Evolutionary conservation across 2,113 vertebrate species (phyloP).

Genomic region (Ranitomeya variabilis): DNA sequence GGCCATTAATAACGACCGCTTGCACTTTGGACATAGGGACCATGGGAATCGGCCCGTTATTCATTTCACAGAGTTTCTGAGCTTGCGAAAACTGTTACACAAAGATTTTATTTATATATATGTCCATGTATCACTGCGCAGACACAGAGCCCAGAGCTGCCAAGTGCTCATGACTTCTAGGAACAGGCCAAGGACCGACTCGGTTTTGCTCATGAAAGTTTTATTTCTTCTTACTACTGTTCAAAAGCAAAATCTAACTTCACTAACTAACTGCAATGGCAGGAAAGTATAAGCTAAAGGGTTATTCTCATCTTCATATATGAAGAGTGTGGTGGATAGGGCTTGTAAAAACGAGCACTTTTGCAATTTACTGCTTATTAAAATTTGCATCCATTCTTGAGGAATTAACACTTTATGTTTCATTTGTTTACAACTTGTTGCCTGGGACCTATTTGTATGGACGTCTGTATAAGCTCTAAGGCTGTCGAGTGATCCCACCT

Average conservation of each 20-base stretch:
- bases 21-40: slow-evolving; percentile 6
- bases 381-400: no score
- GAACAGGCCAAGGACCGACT: neutral
- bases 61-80: slow-evolving; percentile 13
- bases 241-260: neutral
- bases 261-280: no score
- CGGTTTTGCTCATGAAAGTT: neutral
- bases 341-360: no score
- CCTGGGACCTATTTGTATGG: no score
- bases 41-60: slow-evolving; percentile 6
- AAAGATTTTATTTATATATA: slow-evolving; percentile 30
- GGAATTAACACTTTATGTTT: no score
- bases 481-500: no score
- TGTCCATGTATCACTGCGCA: slow-evolving; percentile 1
- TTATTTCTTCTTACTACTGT: neutral
- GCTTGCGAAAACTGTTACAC: neutral
- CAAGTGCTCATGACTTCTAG: neutral
- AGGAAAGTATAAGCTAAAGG: no score
- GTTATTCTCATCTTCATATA: no score
- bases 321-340: no score
- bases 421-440: no score
- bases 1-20: slow-evolving; percentile 17
- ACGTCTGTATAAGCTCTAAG: no score
- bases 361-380: no score
- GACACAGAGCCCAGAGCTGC: neutral